These are phyloP conservation scores for Myotis planiceps DNA, from an alignment of 2,797 vertebrate species.

Conservation along the genomic window DNA sequence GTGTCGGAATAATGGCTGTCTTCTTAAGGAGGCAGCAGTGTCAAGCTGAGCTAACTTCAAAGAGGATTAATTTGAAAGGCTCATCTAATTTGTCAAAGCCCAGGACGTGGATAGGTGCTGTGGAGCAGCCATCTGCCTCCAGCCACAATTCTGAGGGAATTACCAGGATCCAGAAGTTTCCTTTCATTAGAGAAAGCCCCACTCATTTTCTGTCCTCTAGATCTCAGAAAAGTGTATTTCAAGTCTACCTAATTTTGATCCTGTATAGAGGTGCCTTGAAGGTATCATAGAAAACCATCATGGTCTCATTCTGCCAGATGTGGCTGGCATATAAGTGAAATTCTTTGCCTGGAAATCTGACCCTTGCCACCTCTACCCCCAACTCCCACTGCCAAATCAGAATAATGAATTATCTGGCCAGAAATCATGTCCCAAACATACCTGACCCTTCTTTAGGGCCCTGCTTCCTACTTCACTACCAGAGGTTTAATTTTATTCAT, in stretches of 20 bases:
- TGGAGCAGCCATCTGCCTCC: slow-evolving; percentile 57
- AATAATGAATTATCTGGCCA: background rate
- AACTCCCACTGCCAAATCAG: background rate
- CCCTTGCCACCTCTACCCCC: background rate
- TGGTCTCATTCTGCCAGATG: background rate
- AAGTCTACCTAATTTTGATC: slow-evolving; percentile 17
- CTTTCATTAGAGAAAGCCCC: background rate
- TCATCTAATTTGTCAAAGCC: slow-evolving; percentile 45
- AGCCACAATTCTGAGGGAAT: slow-evolving; percentile 8
- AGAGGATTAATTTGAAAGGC: slow-evolving; percentile 57
- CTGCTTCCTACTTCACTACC: background rate
- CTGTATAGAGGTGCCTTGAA: background rate
- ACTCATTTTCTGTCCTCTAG: background rate
- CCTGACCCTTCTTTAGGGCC: background rate
- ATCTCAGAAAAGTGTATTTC: background rate
- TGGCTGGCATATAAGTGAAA: background rate
- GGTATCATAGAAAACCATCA: background rate
- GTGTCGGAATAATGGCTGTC: background rate
- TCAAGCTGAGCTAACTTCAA: slow-evolving; percentile 47
- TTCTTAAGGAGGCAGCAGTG: background rate
- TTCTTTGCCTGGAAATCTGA: background rate
- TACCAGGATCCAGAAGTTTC: background rate
- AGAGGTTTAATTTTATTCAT: background rate
- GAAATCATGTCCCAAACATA: background rate
- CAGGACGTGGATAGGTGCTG: background rate